Percentiles rank a stretch among this genome's conserved stretches.
These are phyloP conservation scores for Crioceris asparagi DNA, from an alignment of 2,888 invertebrate species.

Conservation along the genomic window DNA sequence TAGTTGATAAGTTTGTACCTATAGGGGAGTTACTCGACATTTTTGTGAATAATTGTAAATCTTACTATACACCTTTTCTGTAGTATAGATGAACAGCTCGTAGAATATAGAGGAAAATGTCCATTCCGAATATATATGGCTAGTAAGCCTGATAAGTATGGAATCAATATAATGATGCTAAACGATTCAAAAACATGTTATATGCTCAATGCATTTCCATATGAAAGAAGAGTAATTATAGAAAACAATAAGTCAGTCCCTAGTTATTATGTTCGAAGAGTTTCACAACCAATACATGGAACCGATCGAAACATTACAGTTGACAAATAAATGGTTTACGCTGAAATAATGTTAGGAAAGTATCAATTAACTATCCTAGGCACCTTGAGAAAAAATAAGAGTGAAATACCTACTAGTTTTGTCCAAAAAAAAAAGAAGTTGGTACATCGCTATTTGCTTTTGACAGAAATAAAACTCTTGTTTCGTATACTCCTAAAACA, in stretches of 20 bases:
- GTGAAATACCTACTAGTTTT: not conserved
- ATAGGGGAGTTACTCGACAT: slow-evolving; percentile 12
- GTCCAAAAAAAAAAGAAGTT: not conserved
- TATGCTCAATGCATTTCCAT: slow-evolving; percentile 17
- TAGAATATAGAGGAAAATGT: slow-evolving; percentile 15
- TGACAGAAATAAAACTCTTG: slow-evolving; percentile 12
- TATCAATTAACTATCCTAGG: slow-evolving; percentile 11
- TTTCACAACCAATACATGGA: slow-evolving; percentile 11
- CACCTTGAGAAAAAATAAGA: not conserved
- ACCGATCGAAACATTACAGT: slow-evolving; percentile 14
- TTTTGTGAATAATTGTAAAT: slow-evolving; percentile 12
- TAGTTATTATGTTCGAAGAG: slow-evolving; percentile 8
- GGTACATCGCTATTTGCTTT: slow-evolving; percentile 12
- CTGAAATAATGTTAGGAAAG: slow-evolving; percentile 12
- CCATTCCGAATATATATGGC: slow-evolving; percentile 14
- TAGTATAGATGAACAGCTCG: slow-evolving; percentile 16
- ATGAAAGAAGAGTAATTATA: slow-evolving; percentile 13
- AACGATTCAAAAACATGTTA: slow-evolving; percentile 13
- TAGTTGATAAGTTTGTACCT: slow-evolving; percentile 13
- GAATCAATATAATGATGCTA: slow-evolving; percentile 15
- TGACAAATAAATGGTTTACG: slow-evolving; percentile 13
- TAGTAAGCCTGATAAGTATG: slow-evolving; percentile 17
- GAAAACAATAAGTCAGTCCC: slow-evolving; percentile 11
- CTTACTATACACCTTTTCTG: slow-evolving; percentile 13
- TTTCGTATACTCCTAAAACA: slow-evolving; percentile 21